Evolutionary conservation across 2,113 vertebrate species (phyloP).

Genomic region (Nycticorax nycticorax): DNA sequence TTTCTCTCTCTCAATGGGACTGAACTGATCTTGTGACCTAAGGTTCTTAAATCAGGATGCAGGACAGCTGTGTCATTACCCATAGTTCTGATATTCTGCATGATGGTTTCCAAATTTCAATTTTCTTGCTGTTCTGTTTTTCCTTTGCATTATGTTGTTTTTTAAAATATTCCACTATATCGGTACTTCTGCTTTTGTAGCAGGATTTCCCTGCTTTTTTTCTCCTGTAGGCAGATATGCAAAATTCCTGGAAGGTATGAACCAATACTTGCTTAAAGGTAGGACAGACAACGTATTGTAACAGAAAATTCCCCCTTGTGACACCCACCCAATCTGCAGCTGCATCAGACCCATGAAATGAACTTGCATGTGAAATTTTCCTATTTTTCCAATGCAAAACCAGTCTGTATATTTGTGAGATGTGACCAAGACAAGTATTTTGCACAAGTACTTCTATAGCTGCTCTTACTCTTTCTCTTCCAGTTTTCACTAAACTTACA

Average conservation of each 20-base stretch:
- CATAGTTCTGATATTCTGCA: background rate
- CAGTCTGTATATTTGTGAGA: background rate
- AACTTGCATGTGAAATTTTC: background rate
- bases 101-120: background rate
- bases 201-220: background rate
- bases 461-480: background rate
- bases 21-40: background rate
- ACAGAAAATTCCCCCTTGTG: background rate
- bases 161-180: background rate
- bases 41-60: background rate
- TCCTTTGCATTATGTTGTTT: background rate
- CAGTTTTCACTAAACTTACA: background rate
- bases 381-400: background rate
- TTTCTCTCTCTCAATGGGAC: background rate
- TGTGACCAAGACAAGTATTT: background rate
- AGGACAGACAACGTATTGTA: accelerated
- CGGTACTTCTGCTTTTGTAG: background rate
- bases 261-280: background rate
- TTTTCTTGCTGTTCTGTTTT: background rate
- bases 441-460: background rate
- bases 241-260: background rate
- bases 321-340: background rate
- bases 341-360: background rate
- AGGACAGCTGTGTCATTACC: background rate
- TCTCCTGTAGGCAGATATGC: background rate